Evolutionary conservation across 2,888 invertebrate genomes (phyloP), one percentile per base, ranked within the genome.

Genomic region (Sipha maydis): DNA sequence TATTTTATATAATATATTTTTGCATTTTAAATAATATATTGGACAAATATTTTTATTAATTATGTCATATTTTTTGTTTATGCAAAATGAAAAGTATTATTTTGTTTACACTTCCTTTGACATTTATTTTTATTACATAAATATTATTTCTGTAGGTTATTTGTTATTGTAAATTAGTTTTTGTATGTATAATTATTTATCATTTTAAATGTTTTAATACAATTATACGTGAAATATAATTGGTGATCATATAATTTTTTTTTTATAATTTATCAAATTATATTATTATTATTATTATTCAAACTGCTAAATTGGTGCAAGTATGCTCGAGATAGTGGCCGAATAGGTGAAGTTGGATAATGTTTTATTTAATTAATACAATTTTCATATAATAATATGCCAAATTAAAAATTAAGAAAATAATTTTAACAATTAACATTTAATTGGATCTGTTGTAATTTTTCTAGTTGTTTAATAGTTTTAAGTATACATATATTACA

Each of bases 351-450:
- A 25, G 25, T 34, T 7, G 25, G n/a, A 9, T 80, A 80, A 61
- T 80, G 67, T 80, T 67, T 80, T 61, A 79, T 80, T 80, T 80
- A n/a, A 38, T n/a, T 28, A n/a, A 38, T 80, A 67, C 67, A 38
- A 38, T 21, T 80, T 38, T 79, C 17, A 34, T 61, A n/a, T 9
- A 38, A 80, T n/a, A 79, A 67, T 5, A 79, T 79, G 34, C 34
- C 3, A 1, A 61, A 25, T 79, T 34, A 8, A 79, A 61, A 48
- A 8, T 5, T 7, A 34, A 61, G 38, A 19, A 67, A 67, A 67
- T 31, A 38, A 2, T 5, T 21, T 61, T 61, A 21, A 61, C 25
- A 21, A 21, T 56, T 3, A 61, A 61, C 19, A 61, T 11, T 14
- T 1, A 14, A 48, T 14, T 48, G 2, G 14, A 48, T 48, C 3